Evolutionary conservation across 2,888 invertebrate species (phyloP), one percentile per base, ranked within the genome.

Genomic region (Zaprionus obscuricornis): DNA sequence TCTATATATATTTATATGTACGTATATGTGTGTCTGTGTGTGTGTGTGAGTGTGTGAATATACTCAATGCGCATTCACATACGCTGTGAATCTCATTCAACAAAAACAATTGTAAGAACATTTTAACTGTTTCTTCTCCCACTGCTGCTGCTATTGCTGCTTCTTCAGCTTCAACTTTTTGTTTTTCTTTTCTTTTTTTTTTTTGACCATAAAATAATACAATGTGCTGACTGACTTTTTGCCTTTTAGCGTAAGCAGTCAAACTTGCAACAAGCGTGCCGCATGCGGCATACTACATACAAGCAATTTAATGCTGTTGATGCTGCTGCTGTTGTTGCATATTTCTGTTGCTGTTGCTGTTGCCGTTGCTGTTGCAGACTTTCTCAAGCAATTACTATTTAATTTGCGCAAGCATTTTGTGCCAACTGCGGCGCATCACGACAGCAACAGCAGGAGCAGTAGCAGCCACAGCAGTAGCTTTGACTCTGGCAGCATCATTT

Each of bases 381-480:
- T 85, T 79, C 77, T 83, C 86, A 85, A 83, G 81, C 84, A 77
- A 75, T 77, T 79, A 77, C 74, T 81, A 77, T 77, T 77, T 82
- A 85, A 76, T 76, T 76, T 76, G 85, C 74, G 57, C 70, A 55
- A 73, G 77, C 68, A 72, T 67, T 72, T 72, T 71, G 68, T 68
- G 52, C 74, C 68, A 70, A 49, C 55, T 46, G 43, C 65, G 47
- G 39, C 51, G 50, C 49, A 63, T 69, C 55, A 66, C 66, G 50
- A 72, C 52, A 22, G 34, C 31, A 13, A 13, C 36, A 22, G 10
- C 29, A 29, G 10, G n/a, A 14, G 13, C 50, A 24, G 37, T 46
- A 31, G 18, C 34, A 26, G 42, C 49, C 16, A 22, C 45, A 34
- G 14, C 36, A 36, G 18, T 18, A 36, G 11, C 36, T 14, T n/a